Percentiles rank a stretch among this genome's conserved stretches.
phyloP scores from a whole-genome alignment of 92 coral and sea anemone genomes.

The Bergia sp. region DNA sequence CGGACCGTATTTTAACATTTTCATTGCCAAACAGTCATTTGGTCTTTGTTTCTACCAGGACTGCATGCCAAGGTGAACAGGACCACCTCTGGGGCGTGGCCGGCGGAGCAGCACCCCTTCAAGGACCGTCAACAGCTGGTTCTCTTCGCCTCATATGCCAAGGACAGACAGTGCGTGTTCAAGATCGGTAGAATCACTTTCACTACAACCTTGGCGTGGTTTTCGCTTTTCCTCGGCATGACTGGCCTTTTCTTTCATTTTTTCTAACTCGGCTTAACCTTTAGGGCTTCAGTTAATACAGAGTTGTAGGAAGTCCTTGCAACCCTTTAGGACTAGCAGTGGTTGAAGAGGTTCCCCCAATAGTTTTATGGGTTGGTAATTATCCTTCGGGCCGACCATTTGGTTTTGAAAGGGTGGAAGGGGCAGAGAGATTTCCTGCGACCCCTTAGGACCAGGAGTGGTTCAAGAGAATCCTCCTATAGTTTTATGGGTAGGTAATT shows the following conservation, averaged over 20 bases:
- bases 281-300: no score
- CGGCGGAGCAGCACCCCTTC: conserved; percentile 59
- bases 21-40: not conserved
- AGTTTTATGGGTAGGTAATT: no score
- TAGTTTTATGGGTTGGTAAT: no score
- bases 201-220: conserved; percentile 76
- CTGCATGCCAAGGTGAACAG: conserved; percentile 65
- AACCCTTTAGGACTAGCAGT: no score
- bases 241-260: conserved; percentile 67
- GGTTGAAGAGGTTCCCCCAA: no score
- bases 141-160: conserved; percentile 63
- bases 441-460: no score
- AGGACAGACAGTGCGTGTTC: conserved; percentile 71
- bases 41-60: conserved; percentile 31
- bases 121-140: conserved; percentile 64
- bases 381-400: no score
- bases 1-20: no score
- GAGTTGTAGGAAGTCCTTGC: not conserved
- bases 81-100: conserved; percentile 66
- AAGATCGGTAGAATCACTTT: conserved; percentile 76
- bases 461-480: no score
- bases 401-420: no score
- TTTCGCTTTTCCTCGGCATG: conserved; percentile 71
- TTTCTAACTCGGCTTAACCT: conserved; percentile 21
- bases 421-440: not conserved